phyloP scores from a whole-genome alignment of 1,140 invertebrate species.

The Rhyacophila brunnea region DNA sequence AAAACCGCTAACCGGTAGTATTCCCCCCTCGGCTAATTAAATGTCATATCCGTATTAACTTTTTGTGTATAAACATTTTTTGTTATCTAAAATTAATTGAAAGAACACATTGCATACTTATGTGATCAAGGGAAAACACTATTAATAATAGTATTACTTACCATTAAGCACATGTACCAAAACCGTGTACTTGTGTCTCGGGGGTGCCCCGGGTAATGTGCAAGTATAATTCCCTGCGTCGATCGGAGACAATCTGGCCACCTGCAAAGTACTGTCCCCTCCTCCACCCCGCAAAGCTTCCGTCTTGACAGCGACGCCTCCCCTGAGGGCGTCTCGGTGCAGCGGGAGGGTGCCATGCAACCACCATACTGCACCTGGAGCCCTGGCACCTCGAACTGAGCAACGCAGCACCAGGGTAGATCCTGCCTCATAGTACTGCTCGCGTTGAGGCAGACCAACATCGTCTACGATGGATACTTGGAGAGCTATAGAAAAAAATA shows the following conservation, averaged over 20 bases:
- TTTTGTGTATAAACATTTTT: no score
- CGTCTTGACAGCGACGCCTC: slow-evolving; percentile 62
- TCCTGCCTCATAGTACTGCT: slow-evolving; percentile 76
- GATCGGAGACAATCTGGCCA: slow-evolving; percentile 69
- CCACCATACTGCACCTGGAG: slow-evolving; percentile 67
- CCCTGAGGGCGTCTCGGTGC: slow-evolving; percentile 72
- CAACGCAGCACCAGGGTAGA: slow-evolving; percentile 73
- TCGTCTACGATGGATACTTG: slow-evolving; percentile 76
- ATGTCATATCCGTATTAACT: no score
- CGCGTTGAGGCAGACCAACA: slow-evolving; percentile 63
- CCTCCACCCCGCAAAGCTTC: slow-evolving; percentile 4
- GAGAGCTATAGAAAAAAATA: slow-evolving; percentile 55
- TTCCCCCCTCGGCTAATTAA: no score
- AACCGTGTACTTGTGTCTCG: slow-evolving; percentile 55
- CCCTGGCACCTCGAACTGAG: slow-evolving; percentile 67
- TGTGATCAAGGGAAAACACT: neutral
- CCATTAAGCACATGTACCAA: slow-evolving; percentile 73
- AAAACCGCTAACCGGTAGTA: no score
- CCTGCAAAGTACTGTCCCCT: slow-evolving; percentile 72
- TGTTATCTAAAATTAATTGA: no score
- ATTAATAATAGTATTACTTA: no score
- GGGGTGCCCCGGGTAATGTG: slow-evolving; percentile 63
- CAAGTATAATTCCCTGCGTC: slow-evolving; percentile 82
- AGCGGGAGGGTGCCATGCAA: slow-evolving; percentile 67
- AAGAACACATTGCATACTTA: no score